Conservation (phyloP, 2,888 invertebrate species). For the Caenorhabditis plicata region DNA sequence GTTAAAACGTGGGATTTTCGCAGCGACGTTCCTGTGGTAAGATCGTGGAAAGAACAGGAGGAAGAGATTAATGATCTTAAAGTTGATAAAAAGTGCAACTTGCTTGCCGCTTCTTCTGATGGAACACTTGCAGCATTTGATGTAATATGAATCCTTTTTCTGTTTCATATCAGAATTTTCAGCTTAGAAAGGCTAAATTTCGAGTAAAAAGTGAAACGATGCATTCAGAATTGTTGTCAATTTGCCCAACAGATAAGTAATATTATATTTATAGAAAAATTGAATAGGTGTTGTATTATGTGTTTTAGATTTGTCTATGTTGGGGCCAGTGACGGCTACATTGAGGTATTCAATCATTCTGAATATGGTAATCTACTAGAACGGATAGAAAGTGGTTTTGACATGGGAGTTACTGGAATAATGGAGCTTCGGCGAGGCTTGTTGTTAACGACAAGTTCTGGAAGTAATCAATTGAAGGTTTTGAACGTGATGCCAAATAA, state of each 20-base stretch:
- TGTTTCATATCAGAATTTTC: too few relatives aligned
- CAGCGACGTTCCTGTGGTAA: constrained; percentile 29
- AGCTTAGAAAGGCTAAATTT: constrained; percentile 37
- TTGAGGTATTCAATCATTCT: constrained; percentile 55
- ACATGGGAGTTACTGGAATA: constrained; percentile 40
- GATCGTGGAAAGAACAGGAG: constrained; percentile 48
- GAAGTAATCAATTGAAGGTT: constrained; percentile 34
- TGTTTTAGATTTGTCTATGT: constrained; percentile 54
- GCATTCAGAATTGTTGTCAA: constrained; percentile 51
- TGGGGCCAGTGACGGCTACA: constrained; percentile 49
- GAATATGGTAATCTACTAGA: constrained; percentile 56
- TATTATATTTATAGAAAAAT: too few relatives aligned
- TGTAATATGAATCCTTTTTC: constrained; percentile 19
- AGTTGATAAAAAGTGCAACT: constrained; percentile 26
- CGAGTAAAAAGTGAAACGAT: constrained; percentile 49
- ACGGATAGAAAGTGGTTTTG: constrained; percentile 48
- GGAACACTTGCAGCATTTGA: constrained; percentile 42
- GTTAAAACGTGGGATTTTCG: constrained; percentile 56
- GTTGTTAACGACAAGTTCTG: constrained; percentile 31
- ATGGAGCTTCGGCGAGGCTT: constrained; percentile 34
- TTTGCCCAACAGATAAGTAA: constrained; percentile 41
- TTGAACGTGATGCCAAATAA: constrained; percentile 55
- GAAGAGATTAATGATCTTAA: constrained; percentile 46
- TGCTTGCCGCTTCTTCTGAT: constrained; percentile 43
- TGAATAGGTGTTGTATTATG: too few relatives aligned